Evolutionary conservation across 2,797 vertebrate genomes (phyloP), one percentile per base, ranked within the genome.

Genomic region (Chrosomus eos): DNA sequence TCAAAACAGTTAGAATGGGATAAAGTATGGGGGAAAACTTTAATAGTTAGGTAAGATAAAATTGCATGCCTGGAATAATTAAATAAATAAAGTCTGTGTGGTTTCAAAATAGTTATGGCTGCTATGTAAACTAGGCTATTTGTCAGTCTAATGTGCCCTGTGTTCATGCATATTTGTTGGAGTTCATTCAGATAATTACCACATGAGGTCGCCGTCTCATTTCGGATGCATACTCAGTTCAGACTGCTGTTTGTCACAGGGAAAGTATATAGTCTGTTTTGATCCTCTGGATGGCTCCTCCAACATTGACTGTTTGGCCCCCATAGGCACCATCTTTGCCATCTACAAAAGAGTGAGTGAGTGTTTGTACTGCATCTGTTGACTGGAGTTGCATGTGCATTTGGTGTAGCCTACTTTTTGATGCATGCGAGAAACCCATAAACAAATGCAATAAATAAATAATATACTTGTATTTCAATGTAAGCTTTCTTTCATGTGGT

Each of bases 261-360:
- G 98, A 16, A 99, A 99, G 93, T 99, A 99, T 0, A 93, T 99
- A 87, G 97, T 99, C 13, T 99, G 98, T 88, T 99, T 99, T 82
- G 98, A 99, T 87, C 98, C 98, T 0, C 94, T 99, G 86, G 98
- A 99, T n/a, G 98, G 98, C 67, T 99, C 98, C 80, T 98, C 97
- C 80, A 99, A 99, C 91, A 99, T 99, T 51, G 98, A 99, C 93
- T 99, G 98, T 84, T 93, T 99, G 94, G 97, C 97, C 33, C 96
- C 98, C 0, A 98, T 99, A 36, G 97, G 98, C 88, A 99, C 97
- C 70, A 99, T 99, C 91, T 99, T 99, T 85, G 97, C 97, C 83
- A 95, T 99, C 91, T 99, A 99, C 93, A 98, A 95, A 93, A 96
- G 97, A 90, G 98, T 99, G 97, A 90, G 98, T 99, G 91, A 95